Conservation (phyloP, 2,113 vertebrate genomes). For the Sciurus niger region DNA sequence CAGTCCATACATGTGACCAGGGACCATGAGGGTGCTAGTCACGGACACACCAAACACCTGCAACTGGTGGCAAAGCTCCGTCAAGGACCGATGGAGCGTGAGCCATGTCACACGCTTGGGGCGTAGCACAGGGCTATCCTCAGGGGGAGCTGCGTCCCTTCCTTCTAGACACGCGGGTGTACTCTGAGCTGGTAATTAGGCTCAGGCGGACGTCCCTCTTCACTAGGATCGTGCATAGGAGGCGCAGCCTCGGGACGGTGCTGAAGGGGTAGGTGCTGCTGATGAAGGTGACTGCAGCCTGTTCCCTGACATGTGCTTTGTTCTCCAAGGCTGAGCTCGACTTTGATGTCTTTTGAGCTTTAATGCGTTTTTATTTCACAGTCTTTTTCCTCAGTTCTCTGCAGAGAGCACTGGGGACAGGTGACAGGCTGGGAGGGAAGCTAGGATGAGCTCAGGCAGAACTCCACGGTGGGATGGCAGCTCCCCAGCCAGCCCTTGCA, state of each 20-base stretch:
- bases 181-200: constrained; percentile 73
- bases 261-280: constrained; percentile 15
- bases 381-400: background rate
- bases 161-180: constrained; percentile 59
- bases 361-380: constrained; percentile 52
- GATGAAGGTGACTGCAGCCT: background rate
- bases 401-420: background rate
- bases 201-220: constrained; percentile 47
- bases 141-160: background rate
- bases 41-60: background rate
- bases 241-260: constrained; percentile 29
- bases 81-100: background rate
- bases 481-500: background rate
- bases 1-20: background rate
- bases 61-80: background rate
- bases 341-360: constrained; percentile 52
- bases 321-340: constrained; percentile 63
- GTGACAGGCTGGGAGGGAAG: no score
- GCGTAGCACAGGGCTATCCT: background rate
- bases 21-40: background rate
- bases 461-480: no score
- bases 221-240: background rate
- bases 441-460: background rate
- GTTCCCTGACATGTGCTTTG: background rate
- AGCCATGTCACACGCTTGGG: background rate